These are phyloP conservation scores for Biston stratarius DNA, from an alignment of 2,888 invertebrate species.

Conservation along the genomic window DNA sequence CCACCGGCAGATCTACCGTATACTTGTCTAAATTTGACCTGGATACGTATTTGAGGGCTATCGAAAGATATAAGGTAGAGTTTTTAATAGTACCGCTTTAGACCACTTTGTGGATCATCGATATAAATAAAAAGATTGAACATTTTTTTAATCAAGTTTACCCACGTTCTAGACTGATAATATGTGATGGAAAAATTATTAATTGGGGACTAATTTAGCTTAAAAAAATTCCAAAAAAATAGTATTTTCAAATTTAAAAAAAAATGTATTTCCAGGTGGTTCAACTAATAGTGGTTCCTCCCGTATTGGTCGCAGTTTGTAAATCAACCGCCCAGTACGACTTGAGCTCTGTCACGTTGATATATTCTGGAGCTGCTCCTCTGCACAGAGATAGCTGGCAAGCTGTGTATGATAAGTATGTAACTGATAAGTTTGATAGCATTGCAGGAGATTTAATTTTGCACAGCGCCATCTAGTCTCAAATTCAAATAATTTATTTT, in stretches of 20 bases:
- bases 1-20: constrained; percentile 51
- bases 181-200: no score
- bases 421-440: background rate
- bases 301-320: constrained; percentile 64
- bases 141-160: no score
- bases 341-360: constrained; percentile 59
- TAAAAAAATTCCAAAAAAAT: no score
- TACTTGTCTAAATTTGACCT: constrained; percentile 68
- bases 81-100: no score
- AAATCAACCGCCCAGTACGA: constrained; percentile 62
- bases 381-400: constrained; percentile 64
- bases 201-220: no score
- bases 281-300: constrained; percentile 65
- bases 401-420: constrained; percentile 60
- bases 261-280: constrained; percentile 54
- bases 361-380: constrained; percentile 72
- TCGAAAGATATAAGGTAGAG: constrained; percentile 72
- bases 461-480: no score
- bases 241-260: background rate
- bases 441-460: no score
- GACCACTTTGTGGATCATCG: no score
- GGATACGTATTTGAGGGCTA: constrained; percentile 62
- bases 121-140: no score
- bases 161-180: no score
- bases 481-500: no score